Conservation (phyloP, 2,113 vertebrate species). For the Glareola pratincola region DNA sequence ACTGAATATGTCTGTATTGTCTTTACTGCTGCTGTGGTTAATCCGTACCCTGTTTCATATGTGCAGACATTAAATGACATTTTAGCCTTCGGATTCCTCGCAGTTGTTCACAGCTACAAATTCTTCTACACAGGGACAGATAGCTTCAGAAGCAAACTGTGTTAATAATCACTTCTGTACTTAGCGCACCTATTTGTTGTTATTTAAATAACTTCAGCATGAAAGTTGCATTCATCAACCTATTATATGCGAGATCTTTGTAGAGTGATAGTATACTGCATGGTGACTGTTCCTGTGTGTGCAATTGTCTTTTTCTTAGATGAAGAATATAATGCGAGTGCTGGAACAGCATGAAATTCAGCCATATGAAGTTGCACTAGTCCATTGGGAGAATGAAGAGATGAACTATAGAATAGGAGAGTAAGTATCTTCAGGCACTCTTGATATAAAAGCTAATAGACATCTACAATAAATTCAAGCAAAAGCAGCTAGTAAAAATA, state of each 20-base stretch:
- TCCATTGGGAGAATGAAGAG: conserved; percentile 98
- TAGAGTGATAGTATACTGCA: not conserved
- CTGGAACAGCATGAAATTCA: conserved; percentile 93
- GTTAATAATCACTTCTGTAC: not conserved
- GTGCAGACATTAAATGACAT: not conserved
- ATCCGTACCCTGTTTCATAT: not conserved
- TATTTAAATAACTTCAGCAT: not conserved
- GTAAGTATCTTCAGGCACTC: conserved; percentile 73
- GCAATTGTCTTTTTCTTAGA: conserved; percentile 63
- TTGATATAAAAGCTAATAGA: not conserved
- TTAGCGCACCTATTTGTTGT: not conserved
- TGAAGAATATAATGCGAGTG: conserved; percentile 84
- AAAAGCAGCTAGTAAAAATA: not conserved
- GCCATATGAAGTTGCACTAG: conserved; percentile 91
- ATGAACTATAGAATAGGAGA: conserved; percentile 88
- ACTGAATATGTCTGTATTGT: not conserved
- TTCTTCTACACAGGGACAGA: not conserved
- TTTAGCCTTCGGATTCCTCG: not conserved
- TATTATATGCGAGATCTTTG: not conserved
- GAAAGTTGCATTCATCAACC: not conserved
- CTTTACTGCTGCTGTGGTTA: not conserved
- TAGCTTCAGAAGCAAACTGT: not conserved
- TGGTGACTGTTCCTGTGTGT: not conserved
- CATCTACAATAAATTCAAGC: not conserved
- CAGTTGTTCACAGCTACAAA: not conserved